Percentiles rank a stretch among this genome's conserved stretches.
phyloP scores from a whole-genome alignment of 2,113 vertebrate species.

The Sminthopsis crassicaudata region DNA sequence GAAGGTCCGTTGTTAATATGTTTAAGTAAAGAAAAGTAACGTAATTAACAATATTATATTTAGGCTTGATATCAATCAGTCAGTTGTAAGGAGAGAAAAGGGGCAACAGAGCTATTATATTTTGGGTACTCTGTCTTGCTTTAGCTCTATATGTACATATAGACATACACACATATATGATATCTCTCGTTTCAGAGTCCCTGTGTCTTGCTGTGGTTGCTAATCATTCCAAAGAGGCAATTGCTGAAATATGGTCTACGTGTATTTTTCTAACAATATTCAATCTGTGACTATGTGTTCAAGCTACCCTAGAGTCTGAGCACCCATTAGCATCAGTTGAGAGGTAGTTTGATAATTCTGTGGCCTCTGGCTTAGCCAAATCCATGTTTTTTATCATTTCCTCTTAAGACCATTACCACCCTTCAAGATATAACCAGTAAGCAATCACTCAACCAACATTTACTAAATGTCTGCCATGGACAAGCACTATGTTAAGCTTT shows the following conservation, averaged over 20 bases:
- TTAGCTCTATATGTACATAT: neutral
- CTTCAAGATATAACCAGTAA: neutral
- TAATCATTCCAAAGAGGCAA: neutral
- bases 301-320: neutral
- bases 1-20: neutral
- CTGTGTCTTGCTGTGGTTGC: neutral
- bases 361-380: neutral
- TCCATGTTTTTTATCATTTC: neutral
- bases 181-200: neutral
- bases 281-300: neutral
- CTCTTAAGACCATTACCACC: neutral
- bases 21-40: neutral
- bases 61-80: neutral
- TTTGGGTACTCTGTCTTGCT: neutral
- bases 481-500: neutral
- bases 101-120: neutral
- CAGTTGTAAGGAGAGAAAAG: slow-evolving; percentile 11
- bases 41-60: neutral
- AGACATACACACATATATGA: neutral
- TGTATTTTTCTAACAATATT: neutral
- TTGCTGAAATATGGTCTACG: neutral
- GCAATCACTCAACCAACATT: neutral
- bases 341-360: neutral
- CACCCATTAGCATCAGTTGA: neutral
- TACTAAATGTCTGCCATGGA: neutral